A percentile compares a stretch with the other conserved stretches of the same genome.
Conservation (phyloP, 2,888 invertebrate genomes). For the Deilephila porcellus region DNA sequence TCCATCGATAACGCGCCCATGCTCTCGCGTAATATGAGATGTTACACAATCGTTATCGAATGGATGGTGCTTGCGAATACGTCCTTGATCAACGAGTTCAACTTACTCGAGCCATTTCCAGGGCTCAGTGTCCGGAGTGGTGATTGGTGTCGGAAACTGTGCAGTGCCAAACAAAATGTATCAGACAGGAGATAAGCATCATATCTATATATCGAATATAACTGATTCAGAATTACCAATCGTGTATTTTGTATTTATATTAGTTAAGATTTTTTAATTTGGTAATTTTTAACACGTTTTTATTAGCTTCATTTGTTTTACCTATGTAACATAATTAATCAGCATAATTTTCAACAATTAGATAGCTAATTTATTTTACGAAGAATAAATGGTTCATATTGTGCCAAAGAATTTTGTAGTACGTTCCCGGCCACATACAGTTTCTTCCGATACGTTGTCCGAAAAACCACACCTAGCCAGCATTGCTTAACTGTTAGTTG, state of each 20-base stretch:
- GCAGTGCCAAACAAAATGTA: constrained; percentile 69
- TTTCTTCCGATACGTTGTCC: not conserved
- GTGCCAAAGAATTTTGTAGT: not conserved
- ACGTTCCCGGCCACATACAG: not conserved
- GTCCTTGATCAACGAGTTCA: constrained; percentile 42
- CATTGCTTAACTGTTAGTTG: not conserved
- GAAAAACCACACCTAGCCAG: not conserved
- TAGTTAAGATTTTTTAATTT: too few species aligned
- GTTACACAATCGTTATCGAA: not conserved
- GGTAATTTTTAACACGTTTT: too few species aligned
- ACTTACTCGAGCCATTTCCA: constrained; percentile 96
- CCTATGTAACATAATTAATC: too few species aligned
- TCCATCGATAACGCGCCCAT: not conserved
- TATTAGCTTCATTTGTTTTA: too few species aligned
- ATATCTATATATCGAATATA: not conserved
- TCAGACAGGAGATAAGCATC: constrained; percentile 43
- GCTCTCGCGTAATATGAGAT: not conserved
- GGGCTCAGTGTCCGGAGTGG: constrained; percentile 94
- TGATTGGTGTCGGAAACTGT: constrained; percentile 95
- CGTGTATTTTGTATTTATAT: too few species aligned
- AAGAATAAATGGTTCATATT: too few species aligned
- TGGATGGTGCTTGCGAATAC: constrained; percentile 5
- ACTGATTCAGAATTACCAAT: too few species aligned
- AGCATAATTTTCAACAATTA: too few species aligned
- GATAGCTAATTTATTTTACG: too few species aligned